These are phyloP conservation scores for Aurelia aurita DNA, from an alignment of 30 jellyfish, hydroid and myxozoan species.

Conservation along the genomic window DNA sequence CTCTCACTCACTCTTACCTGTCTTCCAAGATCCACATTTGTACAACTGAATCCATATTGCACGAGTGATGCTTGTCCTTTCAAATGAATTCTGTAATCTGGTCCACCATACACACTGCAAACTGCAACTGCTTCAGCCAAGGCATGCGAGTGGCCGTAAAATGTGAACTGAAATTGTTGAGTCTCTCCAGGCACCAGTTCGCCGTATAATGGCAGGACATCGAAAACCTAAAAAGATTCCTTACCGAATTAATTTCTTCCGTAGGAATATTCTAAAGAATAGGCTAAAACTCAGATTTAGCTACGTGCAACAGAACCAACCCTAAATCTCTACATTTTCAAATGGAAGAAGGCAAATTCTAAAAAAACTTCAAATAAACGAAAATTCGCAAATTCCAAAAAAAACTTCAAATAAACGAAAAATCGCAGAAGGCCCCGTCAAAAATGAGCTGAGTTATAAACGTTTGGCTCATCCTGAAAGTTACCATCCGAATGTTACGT, in stretches of 20 bases:
- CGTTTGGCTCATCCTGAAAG: too few species aligned
- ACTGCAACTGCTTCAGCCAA: conserved; percentile 92
- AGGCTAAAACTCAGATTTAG: too few species aligned
- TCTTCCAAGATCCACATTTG: conserved; percentile 77
- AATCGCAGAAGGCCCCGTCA: too few species aligned
- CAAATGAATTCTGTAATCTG: conserved; percentile 84
- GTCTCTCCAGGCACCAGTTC: conserved; percentile 88
- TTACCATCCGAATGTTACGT: too few species aligned
- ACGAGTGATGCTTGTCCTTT: conserved; percentile 95
- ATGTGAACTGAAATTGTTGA: conserved; percentile 92
- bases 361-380: too few species aligned
- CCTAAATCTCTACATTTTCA: too few species aligned
- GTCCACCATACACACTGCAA: conserved; percentile 95
- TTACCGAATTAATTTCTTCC: not conserved
- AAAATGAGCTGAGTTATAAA: too few species aligned
- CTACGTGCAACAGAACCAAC: too few species aligned
- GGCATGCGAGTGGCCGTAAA: conserved; percentile 92
- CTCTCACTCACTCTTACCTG: conserved; percentile 67
- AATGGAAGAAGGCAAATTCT: too few species aligned
- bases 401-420: too few species aligned
- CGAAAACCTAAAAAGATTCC: conserved; percentile 76
- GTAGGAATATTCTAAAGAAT: too few species aligned
- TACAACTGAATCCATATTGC: conserved; percentile 61
- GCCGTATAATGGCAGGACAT: conserved; percentile 93
- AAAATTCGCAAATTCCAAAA: too few species aligned